A percentile compares a stretch with the other conserved stretches of the same genome.
These are phyloP conservation scores for Pseudococcus longispinus DNA, from an alignment of 2,888 invertebrate genomes.

Conservation along the genomic window DNA sequence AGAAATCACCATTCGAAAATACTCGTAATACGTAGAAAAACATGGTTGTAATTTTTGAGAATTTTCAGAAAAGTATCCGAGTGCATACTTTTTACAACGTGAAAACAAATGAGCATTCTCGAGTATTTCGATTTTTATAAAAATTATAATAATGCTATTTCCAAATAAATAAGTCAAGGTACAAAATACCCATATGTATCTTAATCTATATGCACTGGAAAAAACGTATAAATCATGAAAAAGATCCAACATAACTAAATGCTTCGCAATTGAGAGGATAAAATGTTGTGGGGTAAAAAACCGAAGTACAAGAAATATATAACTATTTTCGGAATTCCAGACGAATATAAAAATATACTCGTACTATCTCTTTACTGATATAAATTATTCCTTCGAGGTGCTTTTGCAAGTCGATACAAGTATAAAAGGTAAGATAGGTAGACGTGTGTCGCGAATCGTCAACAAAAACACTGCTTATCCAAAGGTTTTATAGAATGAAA, in stretches of 20 bases:
- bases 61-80: too few species aligned
- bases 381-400: background rate
- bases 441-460: constrained; percentile 14
- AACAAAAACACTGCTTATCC: constrained; percentile 14
- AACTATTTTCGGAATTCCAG: background rate
- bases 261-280: background rate
- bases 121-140: too few species aligned
- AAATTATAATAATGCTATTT: background rate
- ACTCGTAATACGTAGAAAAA: too few species aligned
- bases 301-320: background rate
- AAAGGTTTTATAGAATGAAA: background rate
- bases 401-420: background rate
- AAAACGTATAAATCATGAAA: background rate
- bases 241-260: background rate
- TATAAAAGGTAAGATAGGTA: background rate
- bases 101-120: too few species aligned
- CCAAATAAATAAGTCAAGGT: background rate
- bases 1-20: too few species aligned
- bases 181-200: background rate
- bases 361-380: background rate
- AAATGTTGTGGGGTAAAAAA: background rate
- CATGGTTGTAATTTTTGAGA: too few species aligned
- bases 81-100: too few species aligned
- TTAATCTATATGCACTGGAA: background rate
- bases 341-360: background rate